A percentile compares a stretch with the other conserved stretches of the same genome.
phyloP scores from a whole-genome alignment of 2,113 vertebrate genomes.

The Ornithorhynchus anatinus region DNA sequence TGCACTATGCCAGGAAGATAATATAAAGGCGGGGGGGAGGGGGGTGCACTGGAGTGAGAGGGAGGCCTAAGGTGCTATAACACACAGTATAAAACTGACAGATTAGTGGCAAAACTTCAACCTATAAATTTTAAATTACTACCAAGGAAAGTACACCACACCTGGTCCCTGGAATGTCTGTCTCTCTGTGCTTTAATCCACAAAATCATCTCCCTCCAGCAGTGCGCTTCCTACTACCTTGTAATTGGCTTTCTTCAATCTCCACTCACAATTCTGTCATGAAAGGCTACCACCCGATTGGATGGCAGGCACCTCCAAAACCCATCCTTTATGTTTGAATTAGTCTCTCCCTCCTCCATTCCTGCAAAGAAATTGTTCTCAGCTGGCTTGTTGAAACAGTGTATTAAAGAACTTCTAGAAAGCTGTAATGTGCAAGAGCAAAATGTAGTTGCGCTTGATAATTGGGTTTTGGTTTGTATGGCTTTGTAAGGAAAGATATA shows the following conservation, averaged over 20 bases:
- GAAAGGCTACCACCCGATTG: no score
- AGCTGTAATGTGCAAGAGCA: background rate
- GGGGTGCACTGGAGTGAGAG: background rate
- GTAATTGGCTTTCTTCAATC: background rate
- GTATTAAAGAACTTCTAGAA: conserved; percentile 23
- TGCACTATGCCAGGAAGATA: conserved; percentile 7
- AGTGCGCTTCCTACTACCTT: rapidly evolving
- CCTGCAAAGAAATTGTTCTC: background rate
- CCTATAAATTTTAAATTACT: background rate
- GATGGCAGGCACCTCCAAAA: background rate
- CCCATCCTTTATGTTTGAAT: rapidly evolving
- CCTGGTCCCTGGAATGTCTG: background rate
- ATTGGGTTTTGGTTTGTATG: no score
- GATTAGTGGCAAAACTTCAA: background rate
- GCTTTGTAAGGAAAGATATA: background rate
- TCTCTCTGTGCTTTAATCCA: no score
- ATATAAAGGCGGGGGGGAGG: background rate
- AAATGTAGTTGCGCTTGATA: no score
- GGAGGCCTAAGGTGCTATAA: background rate
- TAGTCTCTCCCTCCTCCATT: background rate
- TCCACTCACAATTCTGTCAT: background rate
- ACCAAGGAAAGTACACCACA: background rate
- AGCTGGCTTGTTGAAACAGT: conserved; percentile 27
- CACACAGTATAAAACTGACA: background rate
- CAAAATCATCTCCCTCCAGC: no score